Base-by-base conservation (phyloP, 2,888 invertebrate species). In the Hemaris fuciformis region DNA sequence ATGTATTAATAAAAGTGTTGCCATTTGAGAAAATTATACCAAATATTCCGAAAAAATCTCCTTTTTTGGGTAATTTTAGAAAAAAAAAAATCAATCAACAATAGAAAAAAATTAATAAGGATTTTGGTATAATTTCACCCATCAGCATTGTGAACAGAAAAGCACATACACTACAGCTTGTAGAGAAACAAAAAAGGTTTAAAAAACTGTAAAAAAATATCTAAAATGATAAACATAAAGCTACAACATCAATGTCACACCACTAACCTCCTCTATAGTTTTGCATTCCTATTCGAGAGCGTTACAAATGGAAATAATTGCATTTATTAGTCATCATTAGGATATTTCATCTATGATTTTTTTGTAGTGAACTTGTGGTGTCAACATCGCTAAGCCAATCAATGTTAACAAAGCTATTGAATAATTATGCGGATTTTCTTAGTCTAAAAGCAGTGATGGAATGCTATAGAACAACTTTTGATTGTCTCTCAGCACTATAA, bases 211-310 rank as follows among this genome's bases (percentile, higher is more conserved):
- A 1, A 45, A 7, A 10, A 45, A 22, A 18, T 34, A 23, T 23
- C 18, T 67, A 62, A 70, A 48, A 64, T 69, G 65, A 69, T 66
- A 45, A 60, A 70, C 42, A 64, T 42, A 64, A 66, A 66, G 43
- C 58, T 66, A 63, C 68, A 68, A 74, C 68, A 73, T 67, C 70
- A 73, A 75, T 62, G 43, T 41, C 27, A 59, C 61, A 70, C 66
- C 81, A 91, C 91, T 89, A 83, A 92, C 91, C 92, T 92, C 92
- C 66, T 92, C 92, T 73, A 92, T 91, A 63, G 86, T 84, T 85
- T 88, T 91, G 89, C 85, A 90, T 87, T 91, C 92, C 91, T 91
- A 88, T 81, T 71, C 69, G 68, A 80, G 74, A 84, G 91, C 91
- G 73, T 83, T 74, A 77, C 68, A 77, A 74, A 77, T 71, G 72